Evolutionary conservation across 2,888 invertebrate species (phyloP).

Genomic region (Drepanosiphum platanoidis): DNA sequence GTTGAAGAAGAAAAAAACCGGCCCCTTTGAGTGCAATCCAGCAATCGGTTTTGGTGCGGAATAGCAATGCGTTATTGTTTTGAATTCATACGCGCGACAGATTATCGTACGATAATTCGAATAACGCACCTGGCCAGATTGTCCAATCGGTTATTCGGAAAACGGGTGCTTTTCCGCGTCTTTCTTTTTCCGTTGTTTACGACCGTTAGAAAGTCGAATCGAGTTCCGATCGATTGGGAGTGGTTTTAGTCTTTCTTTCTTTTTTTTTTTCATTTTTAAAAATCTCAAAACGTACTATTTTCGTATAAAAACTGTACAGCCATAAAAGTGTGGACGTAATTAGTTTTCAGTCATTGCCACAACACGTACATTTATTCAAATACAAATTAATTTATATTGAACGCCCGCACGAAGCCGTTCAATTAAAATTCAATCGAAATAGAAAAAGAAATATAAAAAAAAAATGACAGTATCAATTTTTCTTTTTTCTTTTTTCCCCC

Average conservation of each 20-base stretch:
- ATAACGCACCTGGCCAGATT: not conserved
- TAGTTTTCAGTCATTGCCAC: not conserved
- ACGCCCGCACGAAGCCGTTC: constrained; percentile 7
- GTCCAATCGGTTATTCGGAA: not conserved
- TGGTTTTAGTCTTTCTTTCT: not conserved
- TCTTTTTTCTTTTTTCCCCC: too few species aligned
- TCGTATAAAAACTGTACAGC: not conserved
- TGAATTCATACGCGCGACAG: not conserved
- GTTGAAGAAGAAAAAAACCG: not conserved
- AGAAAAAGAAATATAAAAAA: not conserved
- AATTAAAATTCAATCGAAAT: not conserved
- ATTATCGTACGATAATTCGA: too few species aligned
- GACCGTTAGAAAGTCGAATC: too few species aligned
- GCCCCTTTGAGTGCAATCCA: too few species aligned
- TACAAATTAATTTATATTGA: not conserved
- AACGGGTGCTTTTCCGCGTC: not conserved
- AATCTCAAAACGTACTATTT: not conserved
- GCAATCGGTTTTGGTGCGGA: too few species aligned
- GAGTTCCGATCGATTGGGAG: too few species aligned
- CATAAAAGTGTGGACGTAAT: constrained; percentile 27
- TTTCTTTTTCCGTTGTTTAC: too few species aligned
- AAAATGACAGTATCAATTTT: not conserved
- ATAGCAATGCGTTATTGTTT: not conserved
- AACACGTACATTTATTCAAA: not conserved
- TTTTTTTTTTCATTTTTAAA: not conserved